Conservation (phyloP, 2,797 vertebrate species). For the Semotilus atromaculatus region DNA sequence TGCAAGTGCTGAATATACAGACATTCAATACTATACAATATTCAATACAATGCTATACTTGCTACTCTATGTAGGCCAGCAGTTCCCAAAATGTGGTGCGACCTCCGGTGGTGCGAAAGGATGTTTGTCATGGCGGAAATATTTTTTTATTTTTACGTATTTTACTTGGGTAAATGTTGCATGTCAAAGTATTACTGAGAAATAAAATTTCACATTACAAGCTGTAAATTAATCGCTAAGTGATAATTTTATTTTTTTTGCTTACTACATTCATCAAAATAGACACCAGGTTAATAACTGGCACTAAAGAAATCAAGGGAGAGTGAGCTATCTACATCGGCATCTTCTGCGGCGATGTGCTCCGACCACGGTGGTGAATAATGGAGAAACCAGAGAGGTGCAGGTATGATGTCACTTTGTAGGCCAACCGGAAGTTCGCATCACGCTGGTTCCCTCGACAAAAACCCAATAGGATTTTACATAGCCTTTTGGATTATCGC, state of each 20-base stretch:
- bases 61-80: no score
- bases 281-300: background rate
- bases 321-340: background rate
- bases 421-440: no score
- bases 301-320: background rate
- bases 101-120: no score
- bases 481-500: no score
- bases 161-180: background rate
- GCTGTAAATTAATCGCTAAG: background rate
- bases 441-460: no score
- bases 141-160: background rate
- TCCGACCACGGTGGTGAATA: background rate
- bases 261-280: conserved; percentile 5
- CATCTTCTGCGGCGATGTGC: conserved; percentile 1
- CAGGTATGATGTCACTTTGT: no score
- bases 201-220: background rate
- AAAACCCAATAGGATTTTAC: no score
- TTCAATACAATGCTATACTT: no score
- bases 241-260: background rate
- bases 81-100: no score
- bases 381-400: background rate
- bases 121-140: background rate
- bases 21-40: no score
- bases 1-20: no score
- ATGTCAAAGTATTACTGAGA: background rate